Base-by-base conservation (phyloP, 1,140 invertebrate genomes). In the Oryctes rhinoceros region DNA sequence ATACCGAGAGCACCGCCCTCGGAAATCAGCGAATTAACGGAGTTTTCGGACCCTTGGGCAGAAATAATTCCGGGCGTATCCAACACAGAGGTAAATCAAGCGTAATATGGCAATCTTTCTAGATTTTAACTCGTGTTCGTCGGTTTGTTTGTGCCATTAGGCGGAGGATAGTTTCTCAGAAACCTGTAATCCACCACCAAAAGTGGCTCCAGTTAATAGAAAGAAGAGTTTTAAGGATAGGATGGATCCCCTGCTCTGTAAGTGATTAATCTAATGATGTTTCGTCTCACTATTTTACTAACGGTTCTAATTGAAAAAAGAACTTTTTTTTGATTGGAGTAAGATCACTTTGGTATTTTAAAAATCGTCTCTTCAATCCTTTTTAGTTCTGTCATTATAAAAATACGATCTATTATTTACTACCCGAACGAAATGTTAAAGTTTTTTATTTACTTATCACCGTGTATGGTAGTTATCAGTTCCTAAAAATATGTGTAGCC, bases 151-250 rank as follows among this genome's bases (percentile, higher is more conserved):
- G 18, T 80, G 1, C 37, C 11, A 30, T 30, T 39, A 84, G 83
- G 85, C 85, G 78, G 85, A 86, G 53, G 85, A 87, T 79, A 84
- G 83, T 78, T 83, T 85, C 80, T 82, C 84, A 24, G 85, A 87
- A 79, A 85, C 75, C 37, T 80, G 81, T 35, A 81, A 83, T 9
- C 80, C 76, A 24, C 81, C 81, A 10, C 82, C 81, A 49, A 87
- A 78, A 86, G 85, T 78, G 79, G 88, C 71, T 18, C 86, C 84
- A 15, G 87, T 92, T 65, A 90, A 90, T 48, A 88, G 92, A 79
- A 92, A 91, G 76, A 94, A 93, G 85, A 94, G 92, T 85, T 94
- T 94, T 88, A 91, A 93, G 83, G 93, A 94, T 82, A 88, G 92
- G 78, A 87, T 94, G 59, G 93, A 94, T 87, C 93, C 93, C 15